phyloP scores from a whole-genome alignment of 2,888 invertebrate species.

The Eristalis pertinax region DNA sequence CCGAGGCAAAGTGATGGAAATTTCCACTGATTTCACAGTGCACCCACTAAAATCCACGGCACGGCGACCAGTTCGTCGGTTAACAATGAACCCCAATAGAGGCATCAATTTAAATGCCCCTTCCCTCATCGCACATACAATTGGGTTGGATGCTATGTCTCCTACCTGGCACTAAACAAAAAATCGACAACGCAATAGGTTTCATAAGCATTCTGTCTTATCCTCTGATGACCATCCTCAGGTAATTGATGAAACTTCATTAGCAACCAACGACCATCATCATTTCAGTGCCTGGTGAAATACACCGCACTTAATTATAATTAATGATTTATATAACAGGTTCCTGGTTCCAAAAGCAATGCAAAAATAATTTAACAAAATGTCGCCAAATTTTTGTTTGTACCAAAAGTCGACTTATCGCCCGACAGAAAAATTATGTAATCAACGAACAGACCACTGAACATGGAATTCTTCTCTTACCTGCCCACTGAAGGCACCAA shows the following conservation, averaged over 20 bases:
- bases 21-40: not conserved
- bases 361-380: not conserved
- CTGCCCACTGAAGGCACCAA: constrained; percentile 78
- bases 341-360: not conserved
- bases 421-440: constrained; percentile 58
- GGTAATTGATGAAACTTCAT: not conserved
- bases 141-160: not conserved
- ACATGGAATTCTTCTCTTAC: constrained; percentile 73
- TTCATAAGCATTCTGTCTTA: not conserved
- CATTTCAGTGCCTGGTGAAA: constrained; percentile 54
- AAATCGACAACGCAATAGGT: not conserved
- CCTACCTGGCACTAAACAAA: not conserved
- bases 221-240: not conserved
- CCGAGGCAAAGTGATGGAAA: not conserved
- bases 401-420: constrained; percentile 29
- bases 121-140: not conserved
- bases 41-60: not conserved
- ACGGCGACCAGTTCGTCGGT: not conserved
- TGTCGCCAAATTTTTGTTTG: not conserved
- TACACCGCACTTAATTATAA: constrained; percentile 15
- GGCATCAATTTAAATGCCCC: not conserved
- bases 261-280: not conserved
- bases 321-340: constrained; percentile 63
- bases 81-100: not conserved
- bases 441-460: constrained; percentile 8